Percentiles rank a stretch among this genome's conserved stretches.
phyloP scores from a whole-genome alignment of 2,113 vertebrate genomes.

The Pholis gunnellus region DNA sequence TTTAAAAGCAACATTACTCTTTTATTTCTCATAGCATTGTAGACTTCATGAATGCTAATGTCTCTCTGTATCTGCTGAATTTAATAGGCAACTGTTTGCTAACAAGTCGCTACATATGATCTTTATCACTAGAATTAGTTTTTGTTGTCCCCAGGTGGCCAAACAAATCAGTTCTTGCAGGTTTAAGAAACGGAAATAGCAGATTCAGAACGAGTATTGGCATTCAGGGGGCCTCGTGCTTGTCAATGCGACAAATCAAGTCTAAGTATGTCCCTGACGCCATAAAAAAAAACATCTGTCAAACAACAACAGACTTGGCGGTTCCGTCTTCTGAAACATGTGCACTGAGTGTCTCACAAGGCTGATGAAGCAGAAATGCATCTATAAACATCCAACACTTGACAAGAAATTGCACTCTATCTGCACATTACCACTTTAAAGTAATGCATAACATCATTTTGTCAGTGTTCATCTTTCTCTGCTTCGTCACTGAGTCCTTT shows the following conservation, averaged over 20 bases:
- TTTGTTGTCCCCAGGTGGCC: neutral
- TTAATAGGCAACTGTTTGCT: neutral
- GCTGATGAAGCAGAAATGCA: slow-evolving; percentile 31
- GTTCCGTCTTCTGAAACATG: slow-evolving; percentile 1
- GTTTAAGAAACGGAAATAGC: slow-evolving; percentile 1
- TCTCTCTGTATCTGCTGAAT: neutral
- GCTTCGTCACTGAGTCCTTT: slow-evolving; percentile 21
- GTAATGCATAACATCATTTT: slow-evolving; percentile 14
- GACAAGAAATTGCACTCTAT: slow-evolving; percentile 18
- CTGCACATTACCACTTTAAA: slow-evolving; percentile 13
- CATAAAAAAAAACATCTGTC: slow-evolving; percentile 18
- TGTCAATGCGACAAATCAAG: neutral
- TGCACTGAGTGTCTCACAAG: neutral
- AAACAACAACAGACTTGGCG: neutral
- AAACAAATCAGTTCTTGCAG: neutral
- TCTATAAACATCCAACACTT: slow-evolving; percentile 14
- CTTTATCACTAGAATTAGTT: neutral
- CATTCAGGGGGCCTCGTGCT: neutral
- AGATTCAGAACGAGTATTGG: slow-evolving; percentile 15
- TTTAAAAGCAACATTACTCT: neutral
- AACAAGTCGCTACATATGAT: neutral
- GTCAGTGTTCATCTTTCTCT: slow-evolving; percentile 7
- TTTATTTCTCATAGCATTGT: neutral
- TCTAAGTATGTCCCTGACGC: neutral
- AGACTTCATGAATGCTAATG: neutral